A percentile compares a stretch with the other conserved stretches of the same genome.
Conservation (phyloP, 2,888 invertebrate genomes). For the Morpho helenor region DNA sequence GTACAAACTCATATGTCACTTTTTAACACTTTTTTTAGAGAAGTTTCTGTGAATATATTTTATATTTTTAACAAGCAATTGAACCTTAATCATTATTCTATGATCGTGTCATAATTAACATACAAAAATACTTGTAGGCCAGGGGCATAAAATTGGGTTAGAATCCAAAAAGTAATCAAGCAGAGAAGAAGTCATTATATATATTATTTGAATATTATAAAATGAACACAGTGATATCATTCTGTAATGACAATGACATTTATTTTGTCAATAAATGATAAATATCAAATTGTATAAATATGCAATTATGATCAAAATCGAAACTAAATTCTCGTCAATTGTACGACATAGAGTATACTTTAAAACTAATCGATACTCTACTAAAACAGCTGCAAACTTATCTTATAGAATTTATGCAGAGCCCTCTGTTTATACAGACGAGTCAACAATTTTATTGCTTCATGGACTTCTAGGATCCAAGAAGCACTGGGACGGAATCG, state of each 20-base stretch:
- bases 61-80: no score
- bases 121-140: no score
- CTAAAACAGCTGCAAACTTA: constrained; percentile 42
- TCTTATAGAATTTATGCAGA: constrained; percentile 57
- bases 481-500: constrained; percentile 90
- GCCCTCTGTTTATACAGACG: constrained; percentile 31
- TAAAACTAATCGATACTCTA: constrained; percentile 16
- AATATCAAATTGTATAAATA: constrained; percentile 16
- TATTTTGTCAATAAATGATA: constrained; percentile 23
- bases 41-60: no score
- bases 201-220: no score
- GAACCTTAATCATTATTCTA: no score
- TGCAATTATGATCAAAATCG: constrained; percentile 16
- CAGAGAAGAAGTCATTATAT: no score
- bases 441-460: constrained; percentile 73
- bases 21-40: no score
- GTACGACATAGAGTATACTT: constrained; percentile 14
- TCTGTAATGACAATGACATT: constrained; percentile 5
- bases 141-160: no score
- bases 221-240: not conserved
- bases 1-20: no score
- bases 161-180: no score
- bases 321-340: constrained; percentile 11
- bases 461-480: constrained; percentile 94
- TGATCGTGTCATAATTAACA: no score